These are phyloP conservation scores for Napeogenes inachia DNA, from an alignment of 2,888 invertebrate species.

Conservation along the genomic window DNA sequence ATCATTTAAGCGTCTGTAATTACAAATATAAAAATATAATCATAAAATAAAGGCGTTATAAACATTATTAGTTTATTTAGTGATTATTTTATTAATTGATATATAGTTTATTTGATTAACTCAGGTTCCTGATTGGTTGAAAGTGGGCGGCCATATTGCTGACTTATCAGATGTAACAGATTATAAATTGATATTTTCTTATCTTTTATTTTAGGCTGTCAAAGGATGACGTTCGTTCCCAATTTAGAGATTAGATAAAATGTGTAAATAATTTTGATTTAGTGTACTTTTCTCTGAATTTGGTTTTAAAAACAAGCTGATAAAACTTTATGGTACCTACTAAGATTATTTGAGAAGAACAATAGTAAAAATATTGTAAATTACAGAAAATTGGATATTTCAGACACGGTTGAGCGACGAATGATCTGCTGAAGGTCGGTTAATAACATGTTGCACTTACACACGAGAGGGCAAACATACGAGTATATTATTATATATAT, in stretches of 20 bases:
- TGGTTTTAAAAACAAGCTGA: neutral
- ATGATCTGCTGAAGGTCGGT: conserved; percentile 4
- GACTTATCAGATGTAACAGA: conserved; percentile 17
- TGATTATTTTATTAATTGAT: conserved; percentile 40
- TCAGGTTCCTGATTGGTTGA: conserved; percentile 24
- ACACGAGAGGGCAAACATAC: neutral
- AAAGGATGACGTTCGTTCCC: neutral
- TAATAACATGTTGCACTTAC: neutral
- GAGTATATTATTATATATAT: no score
- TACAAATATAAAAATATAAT: conserved; percentile 21
- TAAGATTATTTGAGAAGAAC: neutral
- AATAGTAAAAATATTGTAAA: conserved; percentile 7
- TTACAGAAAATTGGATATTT: conserved; percentile 14
- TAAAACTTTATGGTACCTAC: no score
- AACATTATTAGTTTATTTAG: conserved; percentile 39
- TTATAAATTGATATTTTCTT: conserved; percentile 15
- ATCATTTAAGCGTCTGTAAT: conserved; percentile 18
- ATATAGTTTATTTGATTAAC: conserved; percentile 20
- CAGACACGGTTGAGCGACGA: conserved; percentile 53
- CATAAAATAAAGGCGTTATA: conserved; percentile 31
- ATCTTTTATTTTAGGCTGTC: conserved; percentile 14
- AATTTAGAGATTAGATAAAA: neutral
- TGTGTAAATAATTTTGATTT: neutral
- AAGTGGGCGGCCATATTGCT: conserved; percentile 16
- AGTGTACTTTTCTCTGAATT: neutral